Conservation (phyloP, 2,797 vertebrate genomes). For the Sitta carolinensis region DNA sequence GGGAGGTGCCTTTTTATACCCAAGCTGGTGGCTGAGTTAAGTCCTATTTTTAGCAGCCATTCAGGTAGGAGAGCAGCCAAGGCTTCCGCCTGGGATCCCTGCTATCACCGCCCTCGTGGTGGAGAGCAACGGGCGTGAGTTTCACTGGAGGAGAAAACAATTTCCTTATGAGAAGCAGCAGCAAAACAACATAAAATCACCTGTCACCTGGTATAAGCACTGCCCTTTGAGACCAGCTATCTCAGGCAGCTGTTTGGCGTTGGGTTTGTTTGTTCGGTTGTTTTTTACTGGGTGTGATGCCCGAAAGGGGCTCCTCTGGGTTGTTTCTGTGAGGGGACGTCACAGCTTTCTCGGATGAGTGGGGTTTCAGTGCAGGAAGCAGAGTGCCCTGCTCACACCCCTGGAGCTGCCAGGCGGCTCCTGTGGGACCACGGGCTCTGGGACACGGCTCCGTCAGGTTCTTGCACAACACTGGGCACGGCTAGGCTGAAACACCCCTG, state of each 20-base stretch:
- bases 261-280: not conserved
- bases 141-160: constrained; percentile 18
- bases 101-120: not conserved
- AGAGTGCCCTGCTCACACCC: not conserved
- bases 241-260: not conserved
- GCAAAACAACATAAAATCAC: not conserved
- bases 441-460: fast-evolving
- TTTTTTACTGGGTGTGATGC: not conserved
- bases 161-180: constrained; percentile 12
- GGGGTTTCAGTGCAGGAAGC: not conserved
- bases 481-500: not conserved
- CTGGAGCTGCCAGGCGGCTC: not conserved
- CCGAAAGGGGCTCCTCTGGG: not conserved
- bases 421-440: fast-evolving
- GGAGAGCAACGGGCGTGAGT: not conserved
- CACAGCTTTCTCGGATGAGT: not conserved
- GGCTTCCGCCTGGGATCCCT: not conserved
- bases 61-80: not conserved
- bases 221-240: constrained; percentile 6
- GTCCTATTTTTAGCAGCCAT: constrained; percentile 65
- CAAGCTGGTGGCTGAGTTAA: not conserved
- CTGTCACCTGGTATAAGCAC: not conserved
- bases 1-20: constrained; percentile 13
- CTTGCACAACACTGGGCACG: fast-evolving
- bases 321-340: not conserved